Base-by-base conservation (phyloP, 2,113 vertebrate genomes). In the Malurus elegans region DNA sequence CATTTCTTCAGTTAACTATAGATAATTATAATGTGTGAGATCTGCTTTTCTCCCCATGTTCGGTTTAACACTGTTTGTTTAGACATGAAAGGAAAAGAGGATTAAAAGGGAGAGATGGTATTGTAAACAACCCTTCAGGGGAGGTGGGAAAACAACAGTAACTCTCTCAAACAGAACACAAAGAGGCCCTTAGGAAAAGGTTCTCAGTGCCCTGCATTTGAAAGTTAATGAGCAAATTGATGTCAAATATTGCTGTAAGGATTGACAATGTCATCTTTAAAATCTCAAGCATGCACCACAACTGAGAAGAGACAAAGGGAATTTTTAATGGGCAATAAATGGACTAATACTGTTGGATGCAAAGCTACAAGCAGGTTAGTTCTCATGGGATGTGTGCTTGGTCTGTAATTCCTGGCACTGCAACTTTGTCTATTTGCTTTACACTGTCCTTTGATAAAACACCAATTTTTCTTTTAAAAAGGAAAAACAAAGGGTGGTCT, bases 191-290 rank as follows among this genome's bases (percentile, higher is more conserved):
- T 40, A 95, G 87, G 95, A 92, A 73, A 95, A 96, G 74, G 58
- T 92, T 95, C 92, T 94, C 87, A 92, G 74, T 88, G 89, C 86
- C 93, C 90, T 94, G 94, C 74, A 85, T 95, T 91, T 95, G 81
- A 93, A 96, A 95, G 85, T 88, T 94, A 94, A 97, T 96, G 81
- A 94, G 75, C 83, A 90, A 95, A 96, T 62, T 95, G 92, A 58
- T 95, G 87, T 96, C 93, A 90, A 85, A 48, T 91, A 86, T 58
- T 79, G 71, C 75, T 88, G 92, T 88, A 82, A 93, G 67, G 85
- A 85, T 74, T 83, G 90, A 71, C 79, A 94, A 18, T 88, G 74
- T 58, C 84, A 94, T 78, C 93, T 91, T 96, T 94, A 90, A 93
- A 78, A 76, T 96, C 85, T 73, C 75, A 83, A 88, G 88, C 65